These are phyloP conservation scores for Cyphomyrmex costatus DNA, from an alignment of 1,140 invertebrate genomes.

Conservation along the genomic window DNA sequence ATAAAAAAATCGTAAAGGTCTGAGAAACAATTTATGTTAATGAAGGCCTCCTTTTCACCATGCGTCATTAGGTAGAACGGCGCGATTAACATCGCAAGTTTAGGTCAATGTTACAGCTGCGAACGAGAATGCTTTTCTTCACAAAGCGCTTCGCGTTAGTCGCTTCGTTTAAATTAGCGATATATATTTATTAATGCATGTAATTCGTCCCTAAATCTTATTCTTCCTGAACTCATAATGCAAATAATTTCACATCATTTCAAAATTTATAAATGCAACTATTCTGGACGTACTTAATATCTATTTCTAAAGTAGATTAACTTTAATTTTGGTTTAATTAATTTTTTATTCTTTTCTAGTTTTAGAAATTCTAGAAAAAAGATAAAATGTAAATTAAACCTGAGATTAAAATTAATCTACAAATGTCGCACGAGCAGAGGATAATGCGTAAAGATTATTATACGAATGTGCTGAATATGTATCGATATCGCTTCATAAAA, in stretches of 20 bases:
- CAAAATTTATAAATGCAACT: neutral
- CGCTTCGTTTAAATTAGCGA: neutral
- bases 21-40: constrained; percentile 68
- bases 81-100: constrained; percentile 61
- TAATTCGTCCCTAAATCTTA: neutral
- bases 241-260: neutral
- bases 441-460: neutral
- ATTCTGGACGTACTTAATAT: neutral
- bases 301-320: neutral
- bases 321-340: no score
- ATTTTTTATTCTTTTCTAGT: no score
- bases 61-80: constrained; percentile 62
- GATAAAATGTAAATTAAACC: no score
- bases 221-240: neutral
- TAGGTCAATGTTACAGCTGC: constrained; percentile 55
- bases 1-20: constrained; percentile 66
- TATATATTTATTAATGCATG: neutral
- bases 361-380: no score
- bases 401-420: no score
- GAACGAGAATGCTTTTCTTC: neutral
- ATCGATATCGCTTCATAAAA: neutral
- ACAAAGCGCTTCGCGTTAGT: neutral
- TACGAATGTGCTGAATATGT: neutral
- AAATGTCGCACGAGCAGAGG: neutral
- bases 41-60: constrained; percentile 54